Evolutionary conservation across 2,888 invertebrate genomes (phyloP).

Genomic region (Phasia obesa): DNA sequence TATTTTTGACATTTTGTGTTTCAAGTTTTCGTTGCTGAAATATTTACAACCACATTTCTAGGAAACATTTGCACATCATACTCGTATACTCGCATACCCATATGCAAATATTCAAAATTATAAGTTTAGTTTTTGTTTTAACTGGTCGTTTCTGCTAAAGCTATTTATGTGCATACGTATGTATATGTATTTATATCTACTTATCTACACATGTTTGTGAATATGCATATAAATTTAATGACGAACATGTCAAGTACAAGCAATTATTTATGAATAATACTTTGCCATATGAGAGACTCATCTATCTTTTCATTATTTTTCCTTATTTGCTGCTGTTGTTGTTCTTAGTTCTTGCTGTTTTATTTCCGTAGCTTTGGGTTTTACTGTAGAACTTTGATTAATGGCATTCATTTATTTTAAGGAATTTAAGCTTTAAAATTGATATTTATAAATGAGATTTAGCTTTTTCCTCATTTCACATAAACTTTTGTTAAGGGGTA

Average conservation of each 20-base stretch:
- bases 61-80: background rate
- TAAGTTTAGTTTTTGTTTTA: background rate
- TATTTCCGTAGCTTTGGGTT: constrained; percentile 57
- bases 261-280: constrained; percentile 70
- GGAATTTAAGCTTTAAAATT: constrained; percentile 67
- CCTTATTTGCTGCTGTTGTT: constrained; percentile 29
- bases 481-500: constrained; percentile 8
- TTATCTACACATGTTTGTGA: background rate
- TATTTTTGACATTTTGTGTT: constrained; percentile 24
- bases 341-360: constrained; percentile 32
- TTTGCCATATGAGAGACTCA: constrained; percentile 69
- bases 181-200: background rate
- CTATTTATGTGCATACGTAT: background rate
- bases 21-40: constrained; percentile 6
- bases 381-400: constrained; percentile 64
- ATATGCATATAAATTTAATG: constrained; percentile 11
- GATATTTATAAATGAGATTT: constrained; percentile 64
- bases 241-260: constrained; percentile 70
- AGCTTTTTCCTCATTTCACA: constrained; percentile 21
- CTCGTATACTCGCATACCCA: constrained; percentile 14
- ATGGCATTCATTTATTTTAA: constrained; percentile 67
- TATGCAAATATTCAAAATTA: constrained; percentile 1
- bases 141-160: constrained; percentile 7
- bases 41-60: constrained; percentile 25
- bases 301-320: constrained; percentile 64